Base-by-base conservation (phyloP, 2,113 vertebrate species). In the Porphyrio hochstetteri region DNA sequence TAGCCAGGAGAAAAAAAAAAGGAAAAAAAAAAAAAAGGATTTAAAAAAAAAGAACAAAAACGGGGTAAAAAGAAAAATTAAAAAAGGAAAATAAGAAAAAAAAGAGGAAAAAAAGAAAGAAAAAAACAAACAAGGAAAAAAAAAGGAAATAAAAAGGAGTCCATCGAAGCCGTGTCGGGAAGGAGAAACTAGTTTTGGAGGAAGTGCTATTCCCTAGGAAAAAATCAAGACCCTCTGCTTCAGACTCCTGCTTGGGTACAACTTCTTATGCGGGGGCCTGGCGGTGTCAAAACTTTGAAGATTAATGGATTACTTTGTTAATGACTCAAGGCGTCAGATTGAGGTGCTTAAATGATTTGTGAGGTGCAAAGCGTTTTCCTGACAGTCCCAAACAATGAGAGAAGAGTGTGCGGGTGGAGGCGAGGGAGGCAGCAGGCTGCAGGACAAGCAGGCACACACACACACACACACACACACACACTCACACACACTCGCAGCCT, bases 311-410 rank as follows among this genome's bases (percentile, higher is more conserved):
- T 98, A 98, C 98, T 98, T 98, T 98, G 98, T 98, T 98, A 99
- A 98, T 98, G 98, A 98, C 98, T 98, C 96, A 94, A 98, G 98
- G 98, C 98, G 98, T 98, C 98, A 98, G 96, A 98, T 97, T 95
- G 98, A 98, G 98, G 98, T 98, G 98, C 98, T 98, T 98, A 98
- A 96, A 97, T 98, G 98, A 99, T 99, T 98, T 98, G 98, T 98
- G 98, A 98, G 97, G 98, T 98, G 98, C 97, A 98, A 98, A 98
- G 98, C 98, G 98, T 98, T 98, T 98, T 98, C 98, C 97, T 98
- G 98, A 99, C 99, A 99, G 98, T 98, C 98, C 98, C 97, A 98
- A 98, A 99, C 99, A 99, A 99, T 99, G 98, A 98, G 96, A 98
- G 96, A 97, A 96, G 98, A 98, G 98, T 98, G 98, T 97, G 98